These are phyloP conservation scores for Amblyopsis hoosieri DNA, from an alignment of 2,797 vertebrate species.

Conservation along the genomic window DNA sequence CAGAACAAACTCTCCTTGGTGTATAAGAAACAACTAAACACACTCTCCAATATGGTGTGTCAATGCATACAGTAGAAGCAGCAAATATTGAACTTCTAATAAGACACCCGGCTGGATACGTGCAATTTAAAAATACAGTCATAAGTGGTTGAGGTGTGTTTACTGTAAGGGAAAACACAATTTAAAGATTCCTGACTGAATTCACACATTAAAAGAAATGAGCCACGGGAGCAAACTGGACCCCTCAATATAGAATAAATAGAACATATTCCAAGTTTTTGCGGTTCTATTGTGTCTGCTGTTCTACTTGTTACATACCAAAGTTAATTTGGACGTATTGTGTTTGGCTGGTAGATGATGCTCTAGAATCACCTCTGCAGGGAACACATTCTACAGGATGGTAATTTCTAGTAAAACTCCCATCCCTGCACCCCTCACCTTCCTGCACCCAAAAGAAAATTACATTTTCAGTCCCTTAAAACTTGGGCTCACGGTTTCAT, in stretches of 20 bases:
- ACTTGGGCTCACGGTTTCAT: not conserved
- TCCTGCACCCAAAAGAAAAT: not conserved
- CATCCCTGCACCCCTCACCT: not conserved
- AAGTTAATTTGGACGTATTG: not conserved
- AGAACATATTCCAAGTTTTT: no score
- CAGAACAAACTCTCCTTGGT: not conserved
- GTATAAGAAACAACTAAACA: no score
- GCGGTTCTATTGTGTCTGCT: not conserved
- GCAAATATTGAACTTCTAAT: no score
- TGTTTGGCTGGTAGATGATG: not conserved
- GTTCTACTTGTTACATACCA: not conserved
- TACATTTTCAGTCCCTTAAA: not conserved
- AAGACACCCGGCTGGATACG: no score
- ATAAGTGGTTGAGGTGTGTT: no score
- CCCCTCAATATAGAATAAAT: no score
- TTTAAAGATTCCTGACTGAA: no score
- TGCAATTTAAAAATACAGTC: no score
- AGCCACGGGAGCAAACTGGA: no score
- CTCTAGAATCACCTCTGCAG: constrained; percentile 7
- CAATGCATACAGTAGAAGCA: no score
- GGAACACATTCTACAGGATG: not conserved
- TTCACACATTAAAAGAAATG: no score
- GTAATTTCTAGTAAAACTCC: constrained; percentile 8
- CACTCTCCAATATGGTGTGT: not conserved
- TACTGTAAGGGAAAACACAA: no score